Conservation (phyloP, 2,797 vertebrate species). For the Percopsis omiscomaycus region DNA sequence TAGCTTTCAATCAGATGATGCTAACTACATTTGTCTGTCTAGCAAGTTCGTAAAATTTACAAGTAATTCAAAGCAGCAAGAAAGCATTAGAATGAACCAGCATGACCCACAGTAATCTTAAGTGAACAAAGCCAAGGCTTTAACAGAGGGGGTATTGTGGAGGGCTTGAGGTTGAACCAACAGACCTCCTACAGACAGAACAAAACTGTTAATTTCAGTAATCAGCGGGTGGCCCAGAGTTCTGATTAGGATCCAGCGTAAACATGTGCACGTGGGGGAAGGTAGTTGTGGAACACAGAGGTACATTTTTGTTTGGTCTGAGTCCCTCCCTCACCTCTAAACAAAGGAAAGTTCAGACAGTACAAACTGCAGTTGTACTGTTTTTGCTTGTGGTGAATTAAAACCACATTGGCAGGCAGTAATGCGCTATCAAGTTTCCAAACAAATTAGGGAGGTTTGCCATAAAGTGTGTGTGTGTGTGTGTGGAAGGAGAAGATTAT, state of each 20-base stretch:
- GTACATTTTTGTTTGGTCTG: conserved; percentile 59
- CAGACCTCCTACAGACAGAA: conserved; percentile 51
- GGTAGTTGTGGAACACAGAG: conserved; percentile 12
- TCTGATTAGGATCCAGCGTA: conserved; percentile 57
- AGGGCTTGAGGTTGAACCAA: conserved; percentile 58
- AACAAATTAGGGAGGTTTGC: conserved; percentile 47
- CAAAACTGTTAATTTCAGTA: conserved; percentile 58
- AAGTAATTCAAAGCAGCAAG: conserved; percentile 54
- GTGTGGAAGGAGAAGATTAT: conserved; percentile 19
- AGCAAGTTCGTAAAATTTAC: conserved; percentile 14
- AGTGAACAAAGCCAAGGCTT: conserved; percentile 49
- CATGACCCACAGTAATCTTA: conserved; percentile 42
- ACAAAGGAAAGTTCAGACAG: conserved; percentile 45
- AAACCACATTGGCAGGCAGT: conserved; percentile 43
- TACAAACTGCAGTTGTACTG: conserved; percentile 33
- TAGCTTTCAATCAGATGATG: conserved; percentile 31
- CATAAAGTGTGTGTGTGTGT: conserved; percentile 10
- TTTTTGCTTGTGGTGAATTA: conserved; percentile 43
- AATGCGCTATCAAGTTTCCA: conserved; percentile 44
- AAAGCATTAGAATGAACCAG: conserved; percentile 45
- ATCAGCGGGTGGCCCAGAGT: conserved; percentile 54
- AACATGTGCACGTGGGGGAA: conserved; percentile 36
- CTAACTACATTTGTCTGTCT: conserved; percentile 46
- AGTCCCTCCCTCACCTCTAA: conserved; percentile 47
- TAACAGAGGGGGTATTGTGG: conserved; percentile 62